A percentile compares a stretch with the other conserved stretches of the same genome.
phyloP scores from a whole-genome alignment of 2,113 vertebrate genomes.

The Leptobrachium ailaonicum region DNA sequence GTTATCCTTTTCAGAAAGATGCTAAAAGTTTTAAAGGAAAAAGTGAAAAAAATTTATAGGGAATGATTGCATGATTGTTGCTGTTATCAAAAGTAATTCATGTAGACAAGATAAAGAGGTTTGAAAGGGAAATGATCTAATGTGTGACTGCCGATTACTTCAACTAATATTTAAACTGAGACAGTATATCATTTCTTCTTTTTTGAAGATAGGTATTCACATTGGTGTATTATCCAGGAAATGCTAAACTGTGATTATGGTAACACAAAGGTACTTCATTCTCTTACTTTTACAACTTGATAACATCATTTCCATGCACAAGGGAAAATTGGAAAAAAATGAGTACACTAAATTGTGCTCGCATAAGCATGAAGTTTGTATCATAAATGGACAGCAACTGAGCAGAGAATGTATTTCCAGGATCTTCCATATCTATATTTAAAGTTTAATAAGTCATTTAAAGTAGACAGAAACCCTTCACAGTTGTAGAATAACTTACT shows the following conservation, averaged over 20 bases:
- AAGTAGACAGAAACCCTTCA: no score
- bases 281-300: not conserved
- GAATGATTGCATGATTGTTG: slow-evolving; percentile 38
- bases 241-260: slow-evolving; percentile 34
- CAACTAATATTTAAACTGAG: slow-evolving; percentile 33
- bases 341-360: slow-evolving; percentile 4
- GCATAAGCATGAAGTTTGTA: not conserved
- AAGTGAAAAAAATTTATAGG: slow-evolving; percentile 5
- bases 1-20: slow-evolving; percentile 20
- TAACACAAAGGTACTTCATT: slow-evolving; percentile 38
- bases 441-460: no score
- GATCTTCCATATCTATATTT: no score
- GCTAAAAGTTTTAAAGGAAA: slow-evolving; percentile 24
- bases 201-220: slow-evolving; percentile 36
- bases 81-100: slow-evolving; percentile 34
- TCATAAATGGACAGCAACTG: no score
- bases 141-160: slow-evolving; percentile 23
- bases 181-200: slow-evolving; percentile 17
- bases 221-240: slow-evolving; percentile 34
- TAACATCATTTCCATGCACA: slow-evolving; percentile 21
- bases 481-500: no score
- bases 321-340: slow-evolving; percentile 31
- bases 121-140: slow-evolving; percentile 34
- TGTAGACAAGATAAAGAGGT: slow-evolving; percentile 39
- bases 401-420: no score